Evolutionary conservation across 2,888 invertebrate species (phyloP).

Genomic region (Bombylius major): DNA sequence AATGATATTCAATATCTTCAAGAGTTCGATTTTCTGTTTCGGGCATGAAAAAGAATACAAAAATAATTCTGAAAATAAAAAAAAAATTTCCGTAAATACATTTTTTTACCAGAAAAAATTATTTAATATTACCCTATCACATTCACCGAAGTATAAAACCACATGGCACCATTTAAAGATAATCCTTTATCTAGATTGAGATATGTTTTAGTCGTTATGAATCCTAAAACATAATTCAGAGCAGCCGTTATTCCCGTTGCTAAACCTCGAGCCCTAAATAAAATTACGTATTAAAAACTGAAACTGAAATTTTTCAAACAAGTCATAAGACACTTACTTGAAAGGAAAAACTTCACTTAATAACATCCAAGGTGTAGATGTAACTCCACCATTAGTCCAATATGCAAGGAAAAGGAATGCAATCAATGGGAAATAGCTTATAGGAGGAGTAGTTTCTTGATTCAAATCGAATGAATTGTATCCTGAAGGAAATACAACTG

Average conservation of each 20-base stretch:
- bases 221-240: slow-evolving; percentile 40
- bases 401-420: slow-evolving; percentile 14
- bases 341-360: slow-evolving; percentile 46
- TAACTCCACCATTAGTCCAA: slow-evolving; percentile 22
- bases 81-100: not conserved
- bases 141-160: slow-evolving; percentile 38
- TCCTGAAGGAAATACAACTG: slow-evolving; percentile 26
- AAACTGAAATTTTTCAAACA: not conserved
- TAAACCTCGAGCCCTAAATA: slow-evolving; percentile 14
- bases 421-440: slow-evolving; percentile 26
- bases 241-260: slow-evolving; percentile 38
- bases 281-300: not conserved
- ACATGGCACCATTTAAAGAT: slow-evolving; percentile 40
- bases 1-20: slow-evolving; percentile 17
- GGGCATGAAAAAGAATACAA: slow-evolving; percentile 41
- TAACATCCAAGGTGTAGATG: slow-evolving; percentile 43
- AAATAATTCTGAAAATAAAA: slow-evolving; percentile 24
- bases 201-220: slow-evolving; percentile 42
- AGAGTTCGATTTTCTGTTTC: slow-evolving; percentile 41
- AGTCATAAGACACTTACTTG: slow-evolving; percentile 31
- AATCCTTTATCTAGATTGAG: slow-evolving; percentile 38
- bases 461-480: slow-evolving; percentile 38
- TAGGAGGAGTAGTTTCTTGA: not conserved
- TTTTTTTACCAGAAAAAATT: not conserved
- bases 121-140: slow-evolving; percentile 29